Evolutionary conservation across 2,797 vertebrate species (phyloP).

Genomic region (Otolemur crassicaudatus): DNA sequence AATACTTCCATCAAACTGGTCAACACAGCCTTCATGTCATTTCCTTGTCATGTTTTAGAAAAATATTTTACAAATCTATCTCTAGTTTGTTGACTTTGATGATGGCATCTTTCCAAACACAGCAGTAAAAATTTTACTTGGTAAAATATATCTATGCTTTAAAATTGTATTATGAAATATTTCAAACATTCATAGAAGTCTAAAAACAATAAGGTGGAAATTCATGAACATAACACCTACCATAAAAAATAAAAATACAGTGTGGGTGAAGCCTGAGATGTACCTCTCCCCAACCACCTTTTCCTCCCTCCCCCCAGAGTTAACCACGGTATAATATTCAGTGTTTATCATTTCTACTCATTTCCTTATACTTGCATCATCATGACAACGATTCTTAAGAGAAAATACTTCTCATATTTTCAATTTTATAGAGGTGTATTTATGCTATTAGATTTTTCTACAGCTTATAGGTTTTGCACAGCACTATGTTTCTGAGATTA

Average conservation of each 20-base stretch:
- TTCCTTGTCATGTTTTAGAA: neutral
- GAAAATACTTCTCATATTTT: neutral
- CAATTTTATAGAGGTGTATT: neutral
- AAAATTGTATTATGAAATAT: conserved; percentile 3
- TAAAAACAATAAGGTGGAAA: neutral
- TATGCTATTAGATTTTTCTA: neutral
- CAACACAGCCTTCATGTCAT: no score
- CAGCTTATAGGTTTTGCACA: neutral
- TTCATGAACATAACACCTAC: neutral
- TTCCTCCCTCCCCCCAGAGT: neutral
- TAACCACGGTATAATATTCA: neutral
- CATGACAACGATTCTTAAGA: neutral
- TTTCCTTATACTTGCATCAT: neutral
- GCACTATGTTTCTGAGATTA: neutral
- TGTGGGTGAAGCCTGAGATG: neutral
- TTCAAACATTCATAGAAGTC: neutral
- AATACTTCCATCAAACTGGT: no score
- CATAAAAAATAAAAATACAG: neutral
- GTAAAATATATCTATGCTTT: neutral
- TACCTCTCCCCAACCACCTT: neutral
- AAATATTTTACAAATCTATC: neutral
- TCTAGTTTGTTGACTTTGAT: neutral
- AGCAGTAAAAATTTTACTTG: neutral
- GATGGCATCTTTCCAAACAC: neutral
- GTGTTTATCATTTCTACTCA: neutral